Base-by-base conservation (phyloP, 2,888 invertebrate genomes). In the Troides aeacus region DNA sequence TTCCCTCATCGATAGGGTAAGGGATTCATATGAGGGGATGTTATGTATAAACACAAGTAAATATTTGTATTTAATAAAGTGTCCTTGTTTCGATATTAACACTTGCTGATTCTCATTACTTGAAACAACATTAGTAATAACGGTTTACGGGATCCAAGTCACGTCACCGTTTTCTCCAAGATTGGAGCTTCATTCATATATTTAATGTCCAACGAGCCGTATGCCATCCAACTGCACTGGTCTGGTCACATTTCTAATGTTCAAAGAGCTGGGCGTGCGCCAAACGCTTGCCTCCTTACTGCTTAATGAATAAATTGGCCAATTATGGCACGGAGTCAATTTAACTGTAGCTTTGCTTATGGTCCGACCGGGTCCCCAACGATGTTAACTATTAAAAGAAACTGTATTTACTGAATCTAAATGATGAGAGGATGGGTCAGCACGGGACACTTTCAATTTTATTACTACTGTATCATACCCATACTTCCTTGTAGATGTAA, bases 291-390 rank as follows among this genome's bases (percentile, higher is more conserved):
- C 62, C 57, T 30, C 50, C 42, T 58, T n/a, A 68, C 63, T 68
- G 23, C 50, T 50, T 63, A 68, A 63, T 68, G 59, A 39, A 68
- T 63, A 68, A 63, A 68, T 63, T 68, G 63, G n/a, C 36, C 63
- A 63, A 68, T 68, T 68, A 50, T 63, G 50, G 68, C 59, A 42
- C 58, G 50, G 63, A 63, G 63, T 63, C 58, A 68, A 36, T 59
- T 68, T 36, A 68, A 59, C 68, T 63, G 59, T 30, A 63, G 59
- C 59, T 36, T 62, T 57, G 30, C 62, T 58, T 68, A 63, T 58
- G 46, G 46, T 46, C 46, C 59, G 39, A 42, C 68, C 68, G 59
- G 36, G 68, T 63, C 63, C 12, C 46, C 15, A 12, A 46, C 15
- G 15, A 12, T 15, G 12, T 46, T 46, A 46, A 46, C 12, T 2